phyloP scores from a whole-genome alignment of 2,797 vertebrate species.

The Aplochiton taeniatus region DNA sequence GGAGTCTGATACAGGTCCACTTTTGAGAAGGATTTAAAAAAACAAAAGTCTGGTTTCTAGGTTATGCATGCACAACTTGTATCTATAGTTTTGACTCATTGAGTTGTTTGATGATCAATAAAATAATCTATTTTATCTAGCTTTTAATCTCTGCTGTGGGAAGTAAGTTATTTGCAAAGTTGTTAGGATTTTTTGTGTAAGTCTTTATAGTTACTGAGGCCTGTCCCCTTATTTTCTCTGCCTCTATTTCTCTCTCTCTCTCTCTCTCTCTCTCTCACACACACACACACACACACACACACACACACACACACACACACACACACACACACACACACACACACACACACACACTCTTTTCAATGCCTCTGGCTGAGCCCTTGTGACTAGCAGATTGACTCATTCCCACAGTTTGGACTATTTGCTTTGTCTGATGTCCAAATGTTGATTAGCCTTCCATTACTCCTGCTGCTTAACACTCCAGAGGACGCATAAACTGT shows the following conservation, averaged over 20 bases:
- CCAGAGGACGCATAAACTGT: not conserved
- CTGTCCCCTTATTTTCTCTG: not conserved
- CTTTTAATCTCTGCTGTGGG: not conserved
- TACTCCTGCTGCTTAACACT: not conserved
- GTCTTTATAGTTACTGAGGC: too few species aligned
- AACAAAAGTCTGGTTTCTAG: constrained; percentile 1
- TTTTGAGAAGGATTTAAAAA: constrained; percentile 19
- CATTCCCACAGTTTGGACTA: constrained; percentile 31
- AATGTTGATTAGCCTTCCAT: constrained; percentile 19
- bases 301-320: constrained; percentile 18
- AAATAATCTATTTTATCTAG: not conserved
- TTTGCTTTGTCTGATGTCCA: constrained; percentile 29
- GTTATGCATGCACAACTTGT: constrained; percentile 3
- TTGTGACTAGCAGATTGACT: constrained; percentile 24
- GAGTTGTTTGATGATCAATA: not conserved
- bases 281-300: constrained; percentile 9
- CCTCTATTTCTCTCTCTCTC: not conserved
- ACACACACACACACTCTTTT: not conserved
- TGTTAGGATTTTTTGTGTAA: not conserved
- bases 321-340: not conserved
- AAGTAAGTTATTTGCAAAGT: not conserved
- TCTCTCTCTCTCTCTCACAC: not conserved
- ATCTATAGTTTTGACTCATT: not conserved
- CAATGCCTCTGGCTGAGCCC: constrained; percentile 27
- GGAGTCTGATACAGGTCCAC: constrained; percentile 1